A percentile compares a stretch with the other conserved stretches of the same genome.
phyloP scores from a whole-genome alignment of 1,140 invertebrate species.

The Drosophila fuyamai region DNA sequence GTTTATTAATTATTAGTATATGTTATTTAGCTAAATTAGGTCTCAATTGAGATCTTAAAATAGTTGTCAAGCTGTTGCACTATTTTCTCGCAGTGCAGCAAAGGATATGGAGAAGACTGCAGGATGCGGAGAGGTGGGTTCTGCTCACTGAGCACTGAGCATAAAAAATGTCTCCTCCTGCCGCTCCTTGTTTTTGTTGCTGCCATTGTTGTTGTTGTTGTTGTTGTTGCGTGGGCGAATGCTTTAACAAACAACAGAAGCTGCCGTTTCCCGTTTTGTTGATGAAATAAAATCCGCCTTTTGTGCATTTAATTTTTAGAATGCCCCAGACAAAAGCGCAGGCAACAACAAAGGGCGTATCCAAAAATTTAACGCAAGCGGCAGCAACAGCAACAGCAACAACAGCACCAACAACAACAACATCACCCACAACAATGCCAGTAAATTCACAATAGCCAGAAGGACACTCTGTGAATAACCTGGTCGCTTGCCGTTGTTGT shows the following conservation, averaged over 20 bases:
- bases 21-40: too few relatives aligned
- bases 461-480: slow-evolving; percentile 74
- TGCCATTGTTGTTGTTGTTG: slow-evolving; percentile 17
- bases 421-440: slow-evolving; percentile 73
- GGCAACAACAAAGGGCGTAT: slow-evolving; percentile 79
- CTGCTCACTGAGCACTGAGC: slow-evolving; percentile 41
- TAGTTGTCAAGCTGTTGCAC: too few relatives aligned
- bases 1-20: too few relatives aligned
- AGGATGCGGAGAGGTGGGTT: slow-evolving; percentile 2
- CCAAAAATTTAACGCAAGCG: slow-evolving; percentile 69
- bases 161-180: slow-evolving; percentile 70
- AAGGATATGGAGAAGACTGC: slow-evolving; percentile 1
- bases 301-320: slow-evolving; percentile 83
- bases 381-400: slow-evolving; percentile 10
- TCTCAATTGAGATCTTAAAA: too few relatives aligned
- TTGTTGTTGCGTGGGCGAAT: slow-evolving; percentile 72
- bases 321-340: slow-evolving; percentile 76
- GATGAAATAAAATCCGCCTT: slow-evolving; percentile 83
- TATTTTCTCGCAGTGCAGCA: slow-evolving; percentile 1
- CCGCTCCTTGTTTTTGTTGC: slow-evolving; percentile 18
- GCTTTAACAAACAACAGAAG: slow-evolving; percentile 81
- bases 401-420: slow-evolving; percentile 24
- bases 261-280: slow-evolving; percentile 81
- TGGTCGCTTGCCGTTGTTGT: slow-evolving; percentile 25
- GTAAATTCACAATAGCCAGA: slow-evolving; percentile 59